Conservation (phyloP, 1,140 invertebrate species). For the Lucilia cuprina region DNA sequence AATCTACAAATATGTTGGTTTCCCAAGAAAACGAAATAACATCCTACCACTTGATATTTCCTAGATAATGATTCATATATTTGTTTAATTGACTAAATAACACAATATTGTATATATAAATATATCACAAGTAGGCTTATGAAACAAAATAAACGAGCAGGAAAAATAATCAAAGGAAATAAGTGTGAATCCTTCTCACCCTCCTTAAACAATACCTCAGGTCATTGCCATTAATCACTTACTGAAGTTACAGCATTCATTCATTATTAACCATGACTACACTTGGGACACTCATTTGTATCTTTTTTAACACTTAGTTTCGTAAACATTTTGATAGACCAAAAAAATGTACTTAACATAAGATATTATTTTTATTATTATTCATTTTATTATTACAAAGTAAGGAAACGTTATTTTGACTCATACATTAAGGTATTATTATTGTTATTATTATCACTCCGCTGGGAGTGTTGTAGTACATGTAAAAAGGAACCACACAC, state of each 20-base stretch:
- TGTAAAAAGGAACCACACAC: no score
- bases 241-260: neutral
- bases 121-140: neutral
- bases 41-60: no score
- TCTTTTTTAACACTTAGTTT: neutral
- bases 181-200: neutral
- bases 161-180: neutral
- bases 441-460: neutral
- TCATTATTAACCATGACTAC: neutral
- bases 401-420: neutral
- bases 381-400: neutral
- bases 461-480: no score
- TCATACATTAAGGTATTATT: neutral
- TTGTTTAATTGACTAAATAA: neutral
- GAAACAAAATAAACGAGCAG: neutral
- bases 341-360: neutral
- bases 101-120: neutral
- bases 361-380: neutral
- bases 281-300: neutral
- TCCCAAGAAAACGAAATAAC: no score
- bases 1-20: neutral
- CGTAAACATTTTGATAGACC: neutral
- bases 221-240: slow-evolving; percentile 1
- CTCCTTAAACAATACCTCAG: no score
- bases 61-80: no score